Conservation (phyloP, 2,888 invertebrate genomes). For the Drosophila kanekoi region DNA sequence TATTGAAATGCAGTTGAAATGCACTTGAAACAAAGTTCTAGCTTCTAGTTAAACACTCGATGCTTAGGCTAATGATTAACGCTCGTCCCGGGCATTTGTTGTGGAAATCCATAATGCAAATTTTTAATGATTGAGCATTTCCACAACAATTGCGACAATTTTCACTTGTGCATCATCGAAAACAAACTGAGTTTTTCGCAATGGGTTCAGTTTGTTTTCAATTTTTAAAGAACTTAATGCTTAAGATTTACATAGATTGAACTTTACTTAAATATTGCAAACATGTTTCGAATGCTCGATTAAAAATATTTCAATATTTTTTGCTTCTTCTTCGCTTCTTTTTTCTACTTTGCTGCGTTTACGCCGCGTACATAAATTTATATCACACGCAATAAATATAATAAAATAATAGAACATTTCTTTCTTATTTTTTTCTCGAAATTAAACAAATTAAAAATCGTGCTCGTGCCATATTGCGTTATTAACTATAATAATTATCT, state of each 20-base stretch:
- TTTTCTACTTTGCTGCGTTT: slow-evolving; percentile 35
- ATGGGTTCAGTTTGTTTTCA: slow-evolving; percentile 66
- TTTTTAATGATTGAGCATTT: slow-evolving; percentile 13
- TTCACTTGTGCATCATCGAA: slow-evolving; percentile 64
- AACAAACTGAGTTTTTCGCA: slow-evolving; percentile 57
- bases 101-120: slow-evolving; percentile 10
- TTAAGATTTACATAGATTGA: slow-evolving; percentile 32
- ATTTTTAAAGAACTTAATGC: slow-evolving; percentile 45
- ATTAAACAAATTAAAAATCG: slow-evolving; percentile 46
- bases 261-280: slow-evolving; percentile 49
- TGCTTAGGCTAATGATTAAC: slow-evolving; percentile 31
- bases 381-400: slow-evolving; percentile 81
- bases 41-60: slow-evolving; percentile 26
- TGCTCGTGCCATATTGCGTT: slow-evolving; percentile 23
- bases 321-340: slow-evolving; percentile 3
- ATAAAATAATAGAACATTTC: slow-evolving; percentile 44
- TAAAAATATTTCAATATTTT: slow-evolving; percentile 33
- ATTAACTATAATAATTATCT: slow-evolving; percentile 24
- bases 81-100: slow-evolving; percentile 9
- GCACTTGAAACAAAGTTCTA: slow-evolving; percentile 39
- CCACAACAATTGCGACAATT: slow-evolving; percentile 34
- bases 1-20: slow-evolving; percentile 59
- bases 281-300: slow-evolving; percentile 34
- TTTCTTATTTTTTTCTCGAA: slow-evolving; percentile 25
- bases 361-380: slow-evolving; percentile 71